A percentile compares a stretch with the other conserved stretches of the same genome.
phyloP scores from a whole-genome alignment of 1,140 invertebrate species.

The Achatina immaculata region DNA sequence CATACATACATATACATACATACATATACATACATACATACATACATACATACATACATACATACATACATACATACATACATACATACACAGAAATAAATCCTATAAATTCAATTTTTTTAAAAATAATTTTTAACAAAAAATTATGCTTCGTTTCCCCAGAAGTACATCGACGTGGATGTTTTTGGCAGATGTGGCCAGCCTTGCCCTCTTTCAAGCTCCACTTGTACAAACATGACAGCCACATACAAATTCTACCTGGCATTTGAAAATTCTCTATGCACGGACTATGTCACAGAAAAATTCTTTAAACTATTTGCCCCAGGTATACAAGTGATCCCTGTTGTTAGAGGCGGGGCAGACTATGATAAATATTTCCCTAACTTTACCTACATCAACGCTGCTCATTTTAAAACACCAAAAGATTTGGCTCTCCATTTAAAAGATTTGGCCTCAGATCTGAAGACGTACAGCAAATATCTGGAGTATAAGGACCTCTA shows the following conservation, averaged over 20 bases:
- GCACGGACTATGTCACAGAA: slow-evolving; percentile 87
- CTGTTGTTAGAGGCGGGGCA: slow-evolving; percentile 78
- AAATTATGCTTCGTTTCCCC: too few relatives aligned
- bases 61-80: too few relatives aligned
- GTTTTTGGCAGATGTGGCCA: not conserved
- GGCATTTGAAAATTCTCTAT: slow-evolving; percentile 76
- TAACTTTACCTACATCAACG: slow-evolving; percentile 71
- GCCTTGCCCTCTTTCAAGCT: not conserved
- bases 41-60: too few relatives aligned
- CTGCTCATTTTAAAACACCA: slow-evolving; percentile 31
- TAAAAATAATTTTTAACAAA: too few relatives aligned
- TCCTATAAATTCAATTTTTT: too few relatives aligned
- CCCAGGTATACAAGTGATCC: slow-evolving; percentile 73
- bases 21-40: too few relatives aligned
- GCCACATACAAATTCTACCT: slow-evolving; percentile 66
- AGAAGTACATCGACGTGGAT: slow-evolving; percentile 20
- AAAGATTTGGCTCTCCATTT: slow-evolving; percentile 36
- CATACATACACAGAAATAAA: too few relatives aligned
- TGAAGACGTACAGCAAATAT: slow-evolving; percentile 29
- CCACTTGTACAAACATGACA: slow-evolving; percentile 19
- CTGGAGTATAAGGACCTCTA: slow-evolving; percentile 33
- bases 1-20: too few relatives aligned
- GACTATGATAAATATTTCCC: slow-evolving; percentile 76
- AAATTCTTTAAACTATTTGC: slow-evolving; percentile 77
- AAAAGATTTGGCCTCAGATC: slow-evolving; percentile 27